Percentiles rank a stretch among this genome's conserved stretches.
phyloP scores from a whole-genome alignment of 2,113 vertebrate genomes.

The Trichomycterus rosablanca region DNA sequence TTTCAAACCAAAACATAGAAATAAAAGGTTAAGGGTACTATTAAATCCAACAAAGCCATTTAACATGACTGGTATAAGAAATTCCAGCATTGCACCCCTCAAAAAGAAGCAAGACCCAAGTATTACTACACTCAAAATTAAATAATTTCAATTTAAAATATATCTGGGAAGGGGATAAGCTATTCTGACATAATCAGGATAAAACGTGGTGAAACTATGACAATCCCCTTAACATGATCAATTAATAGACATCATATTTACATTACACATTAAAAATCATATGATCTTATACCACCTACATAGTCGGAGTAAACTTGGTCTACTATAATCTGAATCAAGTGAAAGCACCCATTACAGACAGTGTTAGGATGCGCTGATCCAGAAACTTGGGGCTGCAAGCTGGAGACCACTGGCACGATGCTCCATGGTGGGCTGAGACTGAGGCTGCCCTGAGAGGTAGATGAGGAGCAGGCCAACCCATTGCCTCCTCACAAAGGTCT shows the following conservation, averaged over 20 bases:
- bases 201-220: too few relatives aligned
- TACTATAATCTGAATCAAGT: slow-evolving; percentile 28
- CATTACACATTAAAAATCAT: slow-evolving; percentile 32
- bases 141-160: slow-evolving; percentile 8
- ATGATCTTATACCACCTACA: slow-evolving; percentile 24
- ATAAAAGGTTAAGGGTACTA: slow-evolving; percentile 39
- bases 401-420: slow-evolving; percentile 32
- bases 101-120: background rate
- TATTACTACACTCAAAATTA: background rate
- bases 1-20: slow-evolving; percentile 42
- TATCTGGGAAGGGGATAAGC: slow-evolving; percentile 3
- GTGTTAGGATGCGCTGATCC: slow-evolving; percentile 21
- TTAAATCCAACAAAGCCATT: slow-evolving; percentile 47
- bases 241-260: slow-evolving; percentile 37
- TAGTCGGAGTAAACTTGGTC: slow-evolving; percentile 15
- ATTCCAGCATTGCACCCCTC: slow-evolving; percentile 34
- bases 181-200: slow-evolving; percentile 6
- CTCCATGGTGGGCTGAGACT: slow-evolving; percentile 32
- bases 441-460: slow-evolving; percentile 45
- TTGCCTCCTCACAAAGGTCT: slow-evolving; percentile 32
- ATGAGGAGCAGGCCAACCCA: slow-evolving; percentile 41
- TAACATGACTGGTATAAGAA: slow-evolving; percentile 32
- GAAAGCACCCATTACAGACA: slow-evolving; percentile 15
- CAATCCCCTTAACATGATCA: slow-evolving; percentile 8
- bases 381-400: slow-evolving; percentile 7